Conservation (phyloP, 2,888 invertebrate species). For the Pristionchus entomophagus region DNA sequence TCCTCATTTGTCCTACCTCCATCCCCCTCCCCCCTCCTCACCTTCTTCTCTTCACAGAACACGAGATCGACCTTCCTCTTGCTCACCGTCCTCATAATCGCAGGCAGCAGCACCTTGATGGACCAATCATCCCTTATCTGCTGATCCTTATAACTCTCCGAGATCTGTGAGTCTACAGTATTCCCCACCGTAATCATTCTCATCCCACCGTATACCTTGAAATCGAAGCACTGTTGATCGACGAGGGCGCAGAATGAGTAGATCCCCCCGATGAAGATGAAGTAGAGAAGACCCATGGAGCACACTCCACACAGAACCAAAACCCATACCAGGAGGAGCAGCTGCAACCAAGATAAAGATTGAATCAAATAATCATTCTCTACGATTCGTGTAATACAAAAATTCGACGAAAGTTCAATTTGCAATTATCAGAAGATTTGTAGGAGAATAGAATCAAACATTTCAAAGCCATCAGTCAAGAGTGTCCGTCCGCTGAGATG, state of each 20-base stretch:
- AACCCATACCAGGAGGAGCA: constrained; percentile 52
- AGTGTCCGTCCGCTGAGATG: too few relatives aligned
- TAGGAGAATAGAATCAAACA: too few relatives aligned
- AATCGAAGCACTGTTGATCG: constrained; percentile 56
- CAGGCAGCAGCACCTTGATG: constrained; percentile 33
- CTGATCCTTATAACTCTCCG: too few relatives aligned
- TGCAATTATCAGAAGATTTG: too few relatives aligned
- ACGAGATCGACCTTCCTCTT: constrained; percentile 24
- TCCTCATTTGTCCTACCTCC: too few relatives aligned
- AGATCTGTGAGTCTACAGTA: too few relatives aligned
- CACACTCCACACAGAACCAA: constrained; percentile 53
- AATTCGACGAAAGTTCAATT: too few relatives aligned
- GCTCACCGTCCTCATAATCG: constrained; percentile 10
- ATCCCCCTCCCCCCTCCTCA: too few relatives aligned
- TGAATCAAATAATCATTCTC: too few relatives aligned
- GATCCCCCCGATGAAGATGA: constrained; percentile 55
- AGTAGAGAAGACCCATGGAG: constrained; percentile 50
- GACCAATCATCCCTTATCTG: too few relatives aligned
- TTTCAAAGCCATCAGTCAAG: too few relatives aligned
- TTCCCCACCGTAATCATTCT: neutral
- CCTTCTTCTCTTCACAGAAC: constrained; percentile 45
- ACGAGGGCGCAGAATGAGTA: constrained; percentile 55
- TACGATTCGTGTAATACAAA: too few relatives aligned
- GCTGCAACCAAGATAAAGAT: neutral
- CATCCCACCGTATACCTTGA: constrained; percentile 48